A percentile compares a stretch with the other conserved stretches of the same genome.
Conservation (phyloP, 2,888 invertebrate species). For the Ganaspis brasiliensis region DNA sequence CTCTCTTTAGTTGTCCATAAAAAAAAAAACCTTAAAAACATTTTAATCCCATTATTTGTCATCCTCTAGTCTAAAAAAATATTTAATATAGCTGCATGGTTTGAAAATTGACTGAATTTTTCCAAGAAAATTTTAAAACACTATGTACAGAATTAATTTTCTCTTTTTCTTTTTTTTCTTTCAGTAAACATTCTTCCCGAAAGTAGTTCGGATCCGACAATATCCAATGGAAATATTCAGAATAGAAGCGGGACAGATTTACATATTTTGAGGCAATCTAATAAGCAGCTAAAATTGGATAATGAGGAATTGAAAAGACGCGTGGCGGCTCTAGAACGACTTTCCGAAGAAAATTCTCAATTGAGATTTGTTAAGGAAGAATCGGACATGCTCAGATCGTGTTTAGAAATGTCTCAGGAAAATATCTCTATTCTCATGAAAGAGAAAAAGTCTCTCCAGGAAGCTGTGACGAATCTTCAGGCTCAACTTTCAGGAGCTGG, state of each 20-base stretch:
- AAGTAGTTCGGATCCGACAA: conserved; percentile 58
- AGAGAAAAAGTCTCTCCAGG: conserved; percentile 88
- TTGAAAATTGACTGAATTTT: too few species aligned
- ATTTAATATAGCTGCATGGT: background rate
- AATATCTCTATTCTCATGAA: conserved; percentile 87
- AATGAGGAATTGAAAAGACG: conserved; percentile 86
- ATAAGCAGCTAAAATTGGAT: conserved; percentile 83
- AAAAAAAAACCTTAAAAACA: too few species aligned
- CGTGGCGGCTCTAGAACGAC: conserved; percentile 83
- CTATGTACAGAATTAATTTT: too few species aligned
- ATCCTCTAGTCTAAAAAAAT: too few species aligned
- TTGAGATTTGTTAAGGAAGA: conserved; percentile 83
- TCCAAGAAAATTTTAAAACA: too few species aligned
- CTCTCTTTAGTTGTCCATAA: too few species aligned
- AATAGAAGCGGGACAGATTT: conserved; percentile 77
- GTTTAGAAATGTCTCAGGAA: conserved; percentile 87
- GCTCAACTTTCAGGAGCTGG: conserved; percentile 80
- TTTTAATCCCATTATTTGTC: too few species aligned
- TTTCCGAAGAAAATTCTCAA: conserved; percentile 83
- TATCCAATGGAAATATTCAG: conserved; percentile 63
- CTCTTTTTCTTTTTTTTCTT: conserved; percentile 51
- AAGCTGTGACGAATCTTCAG: conserved; percentile 87
- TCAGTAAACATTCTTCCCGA: conserved; percentile 66
- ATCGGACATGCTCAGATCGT: conserved; percentile 83
- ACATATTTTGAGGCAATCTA: conserved; percentile 80